Evolutionary conservation across 2,888 invertebrate genomes (phyloP), one percentile per base, ranked within the genome.

Genomic region (Limnephilus lunatus): DNA sequence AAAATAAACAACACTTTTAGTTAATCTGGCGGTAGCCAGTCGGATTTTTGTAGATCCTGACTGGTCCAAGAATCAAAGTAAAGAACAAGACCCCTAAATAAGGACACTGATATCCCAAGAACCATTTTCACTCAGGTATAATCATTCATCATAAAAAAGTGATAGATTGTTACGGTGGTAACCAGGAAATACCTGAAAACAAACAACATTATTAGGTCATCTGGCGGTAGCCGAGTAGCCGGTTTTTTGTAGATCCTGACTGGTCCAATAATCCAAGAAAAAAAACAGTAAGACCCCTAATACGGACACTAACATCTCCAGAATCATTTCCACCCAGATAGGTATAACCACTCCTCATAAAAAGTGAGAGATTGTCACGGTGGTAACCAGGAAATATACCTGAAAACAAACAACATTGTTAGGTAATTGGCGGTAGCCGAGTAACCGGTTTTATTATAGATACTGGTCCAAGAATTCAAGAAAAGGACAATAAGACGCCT

Each of bases 331-430:
- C 97, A 87, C 95, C 95, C 89, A 97, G 95, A n/a, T n/a, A n/a
- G n/a, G 94, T 97, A 97, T 83, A 97, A 96, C 91, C 97, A 96
- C 94, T 98, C 98, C 94, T 97, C 97, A 93, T 97, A 96, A 95
- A 94, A 97, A 96, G 94, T 96, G 96, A 0, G 97, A 96, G 95
- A 97, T 96, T 80, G 97, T 97, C 48, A 97, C 95, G 89, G 97
- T 97, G 44, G 97, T 97, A 94, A 97, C 95, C 3, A 96, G 95
- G 95, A 97, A 98, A 95, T 98, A 98, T 85, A 97, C 95, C 98
- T 98, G 96, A n/a, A 96, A 96, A 83, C 4, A 9, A 68, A 68
- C 19, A 25, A 25, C 19, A 7, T 4, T 19, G 0, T 25, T 11
- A 15, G 4, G 15, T 53, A 32, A 32, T 32, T 3, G 68, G 68